Base-by-base conservation (phyloP, 2,888 invertebrate species). In the Lithophane leautieri region DNA sequence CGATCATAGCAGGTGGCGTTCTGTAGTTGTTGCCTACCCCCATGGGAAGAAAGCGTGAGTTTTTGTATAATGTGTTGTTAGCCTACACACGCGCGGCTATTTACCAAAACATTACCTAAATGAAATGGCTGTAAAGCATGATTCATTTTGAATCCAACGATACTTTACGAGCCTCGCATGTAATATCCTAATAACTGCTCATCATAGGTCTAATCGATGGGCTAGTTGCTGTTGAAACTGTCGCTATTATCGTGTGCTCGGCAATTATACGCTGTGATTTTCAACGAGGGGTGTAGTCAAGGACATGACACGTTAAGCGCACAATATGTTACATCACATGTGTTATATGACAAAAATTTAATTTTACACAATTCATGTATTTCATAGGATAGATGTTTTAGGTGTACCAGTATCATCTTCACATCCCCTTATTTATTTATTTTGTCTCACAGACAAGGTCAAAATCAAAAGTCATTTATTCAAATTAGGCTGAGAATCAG, bases 151-250 rank as follows among this genome's bases (percentile, higher is more conserved):
- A 61, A 56, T 22, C 8, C 16, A 65, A 25, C 63, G 25, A 22
- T 56, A 70, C 14, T n/a, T 81, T 67, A 68, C 12, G 60, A 69
- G 19, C 2, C 40, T 82, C 47, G 83, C 72, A 73, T 73, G 83
- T 78, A 28, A 61, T 70, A 42, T 81, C 22, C 61, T 82, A 81
- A 82, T 82, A 78, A 78, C 60, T 7, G 58, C 42, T 65, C 22
- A 60, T 66, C 44, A 56, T 78, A 78, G 68, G 60, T 40, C n/a
- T 56, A 1, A 71, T 65, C 78, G 50, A 78, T 72, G 71, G 60
- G 82, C 80, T 82, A 65, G 52, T 47, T 82, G n/a, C 19, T 44
- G 22, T 22, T 66, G 11, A 4, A 40, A 62, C 28, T 56, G 44
- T 54, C 12, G 40, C 34, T 28, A 11, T 65, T 66, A 61, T 34